Percentiles rank a stretch among this genome's conserved stretches.
Conservation (phyloP, 2,888 invertebrate genomes). For the Trissonchulus latispiculum region DNA sequence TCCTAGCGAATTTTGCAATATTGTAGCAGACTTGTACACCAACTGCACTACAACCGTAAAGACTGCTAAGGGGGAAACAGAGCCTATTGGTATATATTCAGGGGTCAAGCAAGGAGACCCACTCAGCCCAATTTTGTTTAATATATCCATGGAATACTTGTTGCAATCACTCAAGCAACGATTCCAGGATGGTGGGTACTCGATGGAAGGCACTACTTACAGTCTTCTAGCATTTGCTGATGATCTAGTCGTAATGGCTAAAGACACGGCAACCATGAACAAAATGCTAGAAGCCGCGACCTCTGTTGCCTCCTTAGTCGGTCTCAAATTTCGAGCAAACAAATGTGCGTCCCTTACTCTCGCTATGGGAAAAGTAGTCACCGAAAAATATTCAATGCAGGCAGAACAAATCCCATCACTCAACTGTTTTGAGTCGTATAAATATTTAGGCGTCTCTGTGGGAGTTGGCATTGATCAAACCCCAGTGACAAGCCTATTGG, state of each 20-base stretch:
- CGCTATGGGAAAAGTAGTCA: neutral
- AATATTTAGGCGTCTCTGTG: neutral
- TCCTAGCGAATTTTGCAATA: neutral
- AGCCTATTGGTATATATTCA: slow-evolving; percentile 27
- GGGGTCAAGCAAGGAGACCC: slow-evolving; percentile 43
- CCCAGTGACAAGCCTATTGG: neutral
- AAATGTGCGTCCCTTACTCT: slow-evolving; percentile 13
- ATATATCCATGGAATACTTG: slow-evolving; percentile 38
- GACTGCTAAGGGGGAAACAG: slow-evolving; percentile 21
- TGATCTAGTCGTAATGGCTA: slow-evolving; percentile 29
- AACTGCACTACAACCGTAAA: slow-evolving; percentile 8
- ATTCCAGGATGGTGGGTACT: too few species aligned
- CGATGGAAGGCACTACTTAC: neutral
- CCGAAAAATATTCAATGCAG: neutral
- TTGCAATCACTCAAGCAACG: slow-evolving; percentile 13
- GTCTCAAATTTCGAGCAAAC: neutral
- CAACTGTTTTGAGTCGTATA: neutral
- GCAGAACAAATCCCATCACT: neutral
- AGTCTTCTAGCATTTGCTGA: slow-evolving; percentile 31
- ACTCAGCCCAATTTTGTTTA: slow-evolving; percentile 40
- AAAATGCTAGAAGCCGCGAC: neutral
- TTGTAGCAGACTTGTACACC: slow-evolving; percentile 20
- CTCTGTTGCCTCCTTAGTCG: neutral
- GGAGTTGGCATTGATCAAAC: neutral
- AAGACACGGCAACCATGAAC: slow-evolving; percentile 23